phyloP scores from a whole-genome alignment of 2,113 vertebrate species.

The Raja brachyura region DNA sequence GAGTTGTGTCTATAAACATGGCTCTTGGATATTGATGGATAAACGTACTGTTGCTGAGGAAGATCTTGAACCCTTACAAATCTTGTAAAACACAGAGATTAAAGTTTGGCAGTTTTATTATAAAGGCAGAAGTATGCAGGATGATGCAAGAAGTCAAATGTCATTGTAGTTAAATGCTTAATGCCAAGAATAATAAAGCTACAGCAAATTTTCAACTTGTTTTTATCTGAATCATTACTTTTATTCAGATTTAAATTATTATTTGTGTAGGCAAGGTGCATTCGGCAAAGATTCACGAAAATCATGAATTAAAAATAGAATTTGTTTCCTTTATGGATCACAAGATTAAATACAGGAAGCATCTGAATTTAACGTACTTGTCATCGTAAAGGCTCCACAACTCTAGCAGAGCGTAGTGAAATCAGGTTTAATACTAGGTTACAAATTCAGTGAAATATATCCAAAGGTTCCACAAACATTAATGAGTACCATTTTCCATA shows the following conservation, averaged over 20 bases:
- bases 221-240: no score
- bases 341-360: not conserved
- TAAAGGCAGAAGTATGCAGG: not conserved
- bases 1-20: not conserved
- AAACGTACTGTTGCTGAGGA: not conserved
- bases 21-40: not conserved
- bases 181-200: not conserved
- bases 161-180: not conserved
- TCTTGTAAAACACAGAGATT: not conserved
- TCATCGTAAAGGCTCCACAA: not conserved
- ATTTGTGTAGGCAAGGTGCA: not conserved
- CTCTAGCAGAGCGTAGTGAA: not conserved
- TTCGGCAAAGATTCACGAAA: not conserved
- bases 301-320: not conserved
- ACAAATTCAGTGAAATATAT: not conserved
- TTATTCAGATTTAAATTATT: not conserved
- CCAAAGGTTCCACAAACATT: not conserved
- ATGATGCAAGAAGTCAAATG: not conserved
- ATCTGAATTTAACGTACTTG: not conserved
- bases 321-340: not conserved
- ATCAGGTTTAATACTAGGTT: not conserved
- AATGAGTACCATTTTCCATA: not conserved
- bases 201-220: not conserved
- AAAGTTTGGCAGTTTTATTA: not conserved
- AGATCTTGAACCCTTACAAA: not conserved